Percentiles rank a stretch among this genome's conserved stretches.
Evolutionary conservation across 2,888 invertebrate species (phyloP).

Genomic region (Ommatoiulus sabulosus): DNA sequence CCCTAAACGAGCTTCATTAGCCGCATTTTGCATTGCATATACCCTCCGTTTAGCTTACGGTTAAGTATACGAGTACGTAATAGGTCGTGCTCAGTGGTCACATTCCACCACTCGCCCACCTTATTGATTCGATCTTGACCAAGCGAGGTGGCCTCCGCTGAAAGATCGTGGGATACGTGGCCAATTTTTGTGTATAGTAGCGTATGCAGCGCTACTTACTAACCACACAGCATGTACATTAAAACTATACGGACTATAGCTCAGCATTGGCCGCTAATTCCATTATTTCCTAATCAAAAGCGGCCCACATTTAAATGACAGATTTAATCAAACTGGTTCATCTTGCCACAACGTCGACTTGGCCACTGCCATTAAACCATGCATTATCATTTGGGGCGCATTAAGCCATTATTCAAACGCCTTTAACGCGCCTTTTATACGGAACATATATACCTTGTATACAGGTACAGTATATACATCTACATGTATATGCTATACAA

Average conservation of each 20-base stretch:
- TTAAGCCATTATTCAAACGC: background rate
- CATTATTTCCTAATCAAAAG: background rate
- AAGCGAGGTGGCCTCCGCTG: background rate
- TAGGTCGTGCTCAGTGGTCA: background rate
- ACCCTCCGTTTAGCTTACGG: background rate
- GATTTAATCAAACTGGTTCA: constrained; percentile 20
- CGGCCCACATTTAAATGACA: background rate
- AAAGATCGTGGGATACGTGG: no score
- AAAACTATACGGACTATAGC: no score
- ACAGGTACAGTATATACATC: no score
- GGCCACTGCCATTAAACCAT: background rate
- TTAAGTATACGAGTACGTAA: background rate
- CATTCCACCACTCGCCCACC: background rate
- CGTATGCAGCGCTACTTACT: no score
- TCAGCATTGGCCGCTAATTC: background rate
- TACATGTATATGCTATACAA: no score
- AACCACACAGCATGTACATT: no score
- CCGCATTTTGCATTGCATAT: no score
- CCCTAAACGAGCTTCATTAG: no score
- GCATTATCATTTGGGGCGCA: background rate
- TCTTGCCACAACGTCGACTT: background rate
- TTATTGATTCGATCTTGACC: background rate
- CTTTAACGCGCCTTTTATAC: no score
- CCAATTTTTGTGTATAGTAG: no score
- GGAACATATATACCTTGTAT: no score